Base-by-base conservation (phyloP, 2,888 invertebrate genomes). In the Nephrotoma guestfalica region DNA sequence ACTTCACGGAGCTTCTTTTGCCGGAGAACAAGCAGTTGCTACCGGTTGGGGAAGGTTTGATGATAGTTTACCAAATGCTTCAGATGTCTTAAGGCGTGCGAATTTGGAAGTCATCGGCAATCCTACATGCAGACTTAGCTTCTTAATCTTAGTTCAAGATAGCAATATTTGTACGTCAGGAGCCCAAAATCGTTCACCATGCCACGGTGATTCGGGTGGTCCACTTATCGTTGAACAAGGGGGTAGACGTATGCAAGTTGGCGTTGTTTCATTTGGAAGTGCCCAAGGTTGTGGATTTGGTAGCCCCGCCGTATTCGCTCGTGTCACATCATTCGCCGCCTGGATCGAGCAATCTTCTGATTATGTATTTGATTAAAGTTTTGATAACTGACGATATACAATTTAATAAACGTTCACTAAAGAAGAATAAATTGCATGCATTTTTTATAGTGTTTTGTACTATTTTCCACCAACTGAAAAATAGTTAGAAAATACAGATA, bases 181-280 rank as follows among this genome's bases (percentile, higher is more conserved):
- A 13, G 86, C 87, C 30, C 88, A 88, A 13, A 89, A 89, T 6
- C 89, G 88, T 87, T 89, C 90, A 86, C 89, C 90, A 57, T 91
- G 91, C 88, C 89, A 88, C 51, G 91, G 91, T 4, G 91, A 91
- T 87, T 89, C 89, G 85, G 90, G 90, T 41, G 90, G 90, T 84
- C 90, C 91, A 11, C 87, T 90, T 41, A 87, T 88, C 30, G 86
- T 87, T 3, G 30, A 86, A 6, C 47, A 86, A 30, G 41, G 7
- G 6, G 86, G 15, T n/a, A 15, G 85, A 15, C 42, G n/a, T 41
- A 42, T 84, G 15, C 45, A 86, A 86, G 47, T 86, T 40, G 86
- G 86, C 41, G 40, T 86, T 86, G 47, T 47, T 51, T 86, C 86
- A 86, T 86, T 86, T 45, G 86, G 86, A 47, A 30, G 45, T 45